Evolutionary conservation across 2,797 vertebrate genomes (phyloP).

Genomic region (Paguma larvata): DNA sequence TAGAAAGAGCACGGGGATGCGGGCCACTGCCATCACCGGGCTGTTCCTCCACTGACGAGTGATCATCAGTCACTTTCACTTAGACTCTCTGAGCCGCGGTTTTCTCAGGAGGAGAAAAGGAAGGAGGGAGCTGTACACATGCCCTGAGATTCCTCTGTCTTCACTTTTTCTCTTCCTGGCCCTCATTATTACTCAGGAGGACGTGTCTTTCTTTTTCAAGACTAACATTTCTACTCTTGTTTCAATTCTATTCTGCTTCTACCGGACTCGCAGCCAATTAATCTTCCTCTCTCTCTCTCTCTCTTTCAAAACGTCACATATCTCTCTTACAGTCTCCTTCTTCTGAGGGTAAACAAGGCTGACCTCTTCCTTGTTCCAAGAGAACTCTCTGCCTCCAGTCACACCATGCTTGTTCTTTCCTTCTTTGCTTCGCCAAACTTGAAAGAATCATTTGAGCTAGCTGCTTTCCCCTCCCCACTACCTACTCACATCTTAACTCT

Average conservation of each 20-base stretch:
- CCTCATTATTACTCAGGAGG: not conserved
- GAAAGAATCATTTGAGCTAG: not conserved
- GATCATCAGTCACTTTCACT: not conserved
- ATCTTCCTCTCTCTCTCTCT: not conserved
- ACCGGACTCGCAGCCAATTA: not conserved
- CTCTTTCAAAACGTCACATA: not conserved
- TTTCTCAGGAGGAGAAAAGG: too few species aligned
- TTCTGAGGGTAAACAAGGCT: not conserved
- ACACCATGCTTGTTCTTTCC: not conserved
- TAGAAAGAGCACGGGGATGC: not conserved
- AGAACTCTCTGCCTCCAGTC: not conserved
- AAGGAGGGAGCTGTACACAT: not conserved
- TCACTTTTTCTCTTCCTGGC: not conserved
- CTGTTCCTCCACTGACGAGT: not conserved
- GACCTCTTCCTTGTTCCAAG: not conserved
- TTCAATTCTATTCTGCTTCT: not conserved
- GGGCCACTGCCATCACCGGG: not conserved
- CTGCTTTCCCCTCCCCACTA: not conserved
- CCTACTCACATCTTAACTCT: not conserved
- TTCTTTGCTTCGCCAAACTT: not conserved
- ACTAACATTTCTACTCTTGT: not conserved
- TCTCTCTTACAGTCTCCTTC: not conserved
- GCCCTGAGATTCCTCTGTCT: not conserved
- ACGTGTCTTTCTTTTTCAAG: not conserved
- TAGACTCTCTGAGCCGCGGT: not conserved